Conservation (phyloP, 2,113 vertebrate species). For the Catagonus wagneri region DNA sequence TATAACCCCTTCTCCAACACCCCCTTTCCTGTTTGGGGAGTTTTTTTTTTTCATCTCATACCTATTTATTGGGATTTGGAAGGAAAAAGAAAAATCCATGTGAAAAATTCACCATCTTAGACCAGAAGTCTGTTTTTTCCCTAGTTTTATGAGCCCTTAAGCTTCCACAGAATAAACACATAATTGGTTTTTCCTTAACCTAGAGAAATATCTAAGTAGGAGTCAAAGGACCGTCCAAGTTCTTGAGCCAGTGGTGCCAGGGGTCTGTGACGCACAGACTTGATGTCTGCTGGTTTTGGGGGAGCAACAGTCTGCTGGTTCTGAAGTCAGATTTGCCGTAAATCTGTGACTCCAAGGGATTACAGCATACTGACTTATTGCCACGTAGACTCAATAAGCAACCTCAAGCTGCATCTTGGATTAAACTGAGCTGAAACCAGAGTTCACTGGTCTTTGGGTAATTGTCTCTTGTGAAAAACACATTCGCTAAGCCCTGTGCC, state of each 20-base stretch:
- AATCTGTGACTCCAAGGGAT: not conserved
- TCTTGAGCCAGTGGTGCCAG: not conserved
- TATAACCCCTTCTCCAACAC: not conserved
- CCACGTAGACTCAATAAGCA: not conserved
- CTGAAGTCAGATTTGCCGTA: not conserved
- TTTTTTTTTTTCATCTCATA: constrained; percentile 26
- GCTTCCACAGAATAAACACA: constrained; percentile 13
- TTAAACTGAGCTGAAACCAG: not conserved
- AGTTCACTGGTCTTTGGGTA: not conserved
- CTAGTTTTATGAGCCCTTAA: constrained; percentile 5
- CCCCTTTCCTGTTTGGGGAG: not conserved
- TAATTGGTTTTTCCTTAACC: constrained; percentile 23
- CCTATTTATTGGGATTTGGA: not conserved
- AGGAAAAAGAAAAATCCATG: constrained; percentile 40
- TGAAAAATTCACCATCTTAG: constrained; percentile 28
- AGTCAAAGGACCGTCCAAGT: not conserved
- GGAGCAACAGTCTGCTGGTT: not conserved
- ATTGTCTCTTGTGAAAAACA: not conserved
- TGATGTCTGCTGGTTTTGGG: not conserved
- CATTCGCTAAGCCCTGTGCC: not conserved
- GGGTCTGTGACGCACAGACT: not conserved
- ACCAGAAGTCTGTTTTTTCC: not conserved
- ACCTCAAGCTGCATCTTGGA: not conserved
- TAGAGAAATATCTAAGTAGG: not conserved
- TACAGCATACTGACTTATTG: not conserved